Conservation (phyloP, 2,797 vertebrate species). For the Characodon lateralis region DNA sequence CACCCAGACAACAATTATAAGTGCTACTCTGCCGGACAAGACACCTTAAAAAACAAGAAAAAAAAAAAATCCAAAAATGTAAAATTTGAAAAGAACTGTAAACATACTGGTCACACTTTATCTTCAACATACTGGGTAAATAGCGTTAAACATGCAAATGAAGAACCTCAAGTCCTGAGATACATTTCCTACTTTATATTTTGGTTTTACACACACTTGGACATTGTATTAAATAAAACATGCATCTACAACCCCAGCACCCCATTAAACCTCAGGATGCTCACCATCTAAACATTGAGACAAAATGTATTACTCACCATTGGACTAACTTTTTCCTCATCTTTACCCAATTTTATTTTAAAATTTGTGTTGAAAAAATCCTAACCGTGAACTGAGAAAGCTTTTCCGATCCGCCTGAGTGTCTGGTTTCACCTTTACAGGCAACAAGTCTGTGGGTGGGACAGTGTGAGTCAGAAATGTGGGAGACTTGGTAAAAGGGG, state of each 20-base stretch:
- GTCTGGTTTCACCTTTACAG: slow-evolving; percentile 61
- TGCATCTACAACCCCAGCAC: not conserved
- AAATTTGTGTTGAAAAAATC: slow-evolving; percentile 15
- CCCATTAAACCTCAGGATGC: not conserved
- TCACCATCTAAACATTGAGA: slow-evolving; percentile 3
- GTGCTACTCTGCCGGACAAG: too few relatives aligned
- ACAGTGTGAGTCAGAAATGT: slow-evolving; percentile 60
- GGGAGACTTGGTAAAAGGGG: slow-evolving; percentile 48
- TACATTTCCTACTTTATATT: not conserved
- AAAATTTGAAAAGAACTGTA: not conserved
- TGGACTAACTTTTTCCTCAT: slow-evolving; percentile 6
- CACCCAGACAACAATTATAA: too few relatives aligned
- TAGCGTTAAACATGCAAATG: not conserved
- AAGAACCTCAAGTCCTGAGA: not conserved
- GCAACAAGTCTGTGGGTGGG: slow-evolving; percentile 58
- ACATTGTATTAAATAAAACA: not conserved
- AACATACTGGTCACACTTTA: too few relatives aligned
- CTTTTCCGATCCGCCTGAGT: slow-evolving; percentile 19
- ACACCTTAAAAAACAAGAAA: too few relatives aligned
- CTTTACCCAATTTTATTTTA: slow-evolving; percentile 12
- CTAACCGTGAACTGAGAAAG: slow-evolving; percentile 14
- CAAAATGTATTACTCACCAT: slow-evolving; percentile 7
- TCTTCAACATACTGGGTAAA: not conserved
- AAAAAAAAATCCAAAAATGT: too few relatives aligned
- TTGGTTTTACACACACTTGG: not conserved